Evolutionary conservation across 2,888 invertebrate species (phyloP), one percentile per base, ranked within the genome.

Genomic region (Ommatoiulus sabulosus): DNA sequence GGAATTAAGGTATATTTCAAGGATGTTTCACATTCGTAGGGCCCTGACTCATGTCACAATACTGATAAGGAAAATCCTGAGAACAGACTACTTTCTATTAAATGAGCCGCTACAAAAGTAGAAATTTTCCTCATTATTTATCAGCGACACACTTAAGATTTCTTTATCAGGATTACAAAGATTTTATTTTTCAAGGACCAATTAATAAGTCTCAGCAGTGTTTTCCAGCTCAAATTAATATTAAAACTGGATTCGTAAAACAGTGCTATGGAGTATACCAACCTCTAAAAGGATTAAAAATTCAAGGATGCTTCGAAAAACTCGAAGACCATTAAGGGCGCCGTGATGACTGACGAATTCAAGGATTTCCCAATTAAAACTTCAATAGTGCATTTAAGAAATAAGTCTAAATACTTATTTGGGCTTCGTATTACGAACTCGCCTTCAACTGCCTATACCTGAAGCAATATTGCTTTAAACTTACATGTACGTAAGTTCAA

Each of bases 61-160:
- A 80, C 80, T 12, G 80, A 80, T 80, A 80, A 80, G 80, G 80
- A 80, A 80, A 8, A 80, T 80, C 80, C 24, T 80, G 35, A 35
- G 10, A 35, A 8, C 12, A 12, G 35, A 80, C 15, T 24, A 35
- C 12, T 35, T 52, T 5, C 80, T n/a, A 72, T 20, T 20, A 72
- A 72, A 15, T 52, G 10, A 72, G 24, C 72, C 35, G 35, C 8
- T 80, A 10, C 35, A 24, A 35, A 24, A 35, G 35, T 35, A 80
- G 7, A 12, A 12, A 12, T 80, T 80, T 80, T n/a, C 80, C 35
- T 80, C 57, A 57, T 57, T 57, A 57, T 57, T 24, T 24, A 0
- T 72, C 24, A 80, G 80, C 12, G 35, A 15, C 15, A 24, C 80
- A 35, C 24, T 80, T 80, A 24, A 15, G 3, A 35, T 35, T 35